These are phyloP conservation scores for Scrobipalpa costella DNA, from an alignment of 2,888 invertebrate genomes.

Conservation along the genomic window DNA sequence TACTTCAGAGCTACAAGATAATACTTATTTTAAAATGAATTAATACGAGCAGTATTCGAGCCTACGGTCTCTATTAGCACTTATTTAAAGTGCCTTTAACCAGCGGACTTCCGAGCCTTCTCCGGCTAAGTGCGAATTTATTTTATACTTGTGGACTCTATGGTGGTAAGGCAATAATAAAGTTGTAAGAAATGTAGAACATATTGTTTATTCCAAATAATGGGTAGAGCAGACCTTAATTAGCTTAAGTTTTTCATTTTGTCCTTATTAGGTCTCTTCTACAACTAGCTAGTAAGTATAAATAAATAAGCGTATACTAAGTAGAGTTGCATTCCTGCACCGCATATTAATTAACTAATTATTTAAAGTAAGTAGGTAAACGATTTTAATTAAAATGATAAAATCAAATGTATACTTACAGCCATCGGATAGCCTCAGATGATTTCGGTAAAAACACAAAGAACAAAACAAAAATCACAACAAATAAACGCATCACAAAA, in stretches of 20 bases:
- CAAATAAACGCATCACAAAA: conserved; percentile 71
- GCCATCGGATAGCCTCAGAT: conserved; percentile 73
- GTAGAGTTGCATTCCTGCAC: background rate
- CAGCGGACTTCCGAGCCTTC: background rate
- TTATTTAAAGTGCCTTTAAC: conserved; percentile 8
- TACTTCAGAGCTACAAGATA: too few relatives aligned
- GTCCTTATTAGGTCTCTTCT: background rate
- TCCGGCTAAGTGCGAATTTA: conserved; percentile 4
- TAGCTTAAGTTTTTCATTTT: background rate
- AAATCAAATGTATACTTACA: conserved; percentile 60
- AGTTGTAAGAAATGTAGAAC: background rate
- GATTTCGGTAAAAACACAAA: conserved; percentile 75
- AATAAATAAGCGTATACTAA: background rate
- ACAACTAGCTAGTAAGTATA: background rate
- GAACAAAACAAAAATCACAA: conserved; percentile 70
- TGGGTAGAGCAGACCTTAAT: background rate
- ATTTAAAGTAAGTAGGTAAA: background rate
- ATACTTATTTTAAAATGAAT: background rate
- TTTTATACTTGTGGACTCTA: background rate
- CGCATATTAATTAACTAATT: conserved; percentile 6
- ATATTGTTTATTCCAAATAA: background rate
- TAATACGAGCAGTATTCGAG: background rate
- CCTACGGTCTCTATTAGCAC: background rate
- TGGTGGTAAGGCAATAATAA: background rate
- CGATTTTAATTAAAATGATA: conserved; percentile 4